Conservation (phyloP, 2,113 vertebrate species). For the Seriola dumerili region DNA sequence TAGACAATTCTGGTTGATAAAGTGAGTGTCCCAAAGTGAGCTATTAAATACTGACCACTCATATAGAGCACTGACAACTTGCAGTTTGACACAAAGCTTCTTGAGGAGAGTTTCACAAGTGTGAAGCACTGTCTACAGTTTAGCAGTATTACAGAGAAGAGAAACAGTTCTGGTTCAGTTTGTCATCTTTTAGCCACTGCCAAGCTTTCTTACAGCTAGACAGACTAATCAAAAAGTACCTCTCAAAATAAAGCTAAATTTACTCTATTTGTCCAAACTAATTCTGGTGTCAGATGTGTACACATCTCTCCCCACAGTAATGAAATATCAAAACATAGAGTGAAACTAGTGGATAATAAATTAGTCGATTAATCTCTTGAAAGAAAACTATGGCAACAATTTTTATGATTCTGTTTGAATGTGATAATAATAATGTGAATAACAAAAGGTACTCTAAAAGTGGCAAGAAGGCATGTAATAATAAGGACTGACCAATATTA, state of each 20-base stretch:
- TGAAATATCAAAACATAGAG: neutral
- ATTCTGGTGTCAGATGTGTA: neutral
- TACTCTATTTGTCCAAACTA: neutral
- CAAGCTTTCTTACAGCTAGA: neutral
- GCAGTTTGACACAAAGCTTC: constrained; percentile 5
- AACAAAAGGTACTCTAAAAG: neutral
- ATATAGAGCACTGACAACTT: neutral
- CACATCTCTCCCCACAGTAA: neutral
- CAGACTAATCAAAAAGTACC: neutral
- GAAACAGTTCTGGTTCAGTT: neutral
- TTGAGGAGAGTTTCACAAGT: neutral
- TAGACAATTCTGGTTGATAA: constrained; percentile 12
- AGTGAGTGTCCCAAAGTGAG: neutral
- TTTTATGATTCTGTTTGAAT: no score
- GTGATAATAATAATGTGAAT: neutral
- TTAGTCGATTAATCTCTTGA: no score
- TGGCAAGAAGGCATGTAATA: neutral
- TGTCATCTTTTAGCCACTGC: neutral
- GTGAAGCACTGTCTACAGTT: neutral
- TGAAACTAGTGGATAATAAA: no score
- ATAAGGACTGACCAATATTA: neutral
- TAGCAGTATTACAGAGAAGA: neutral
- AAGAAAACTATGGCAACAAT: no score
- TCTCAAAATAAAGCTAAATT: neutral
- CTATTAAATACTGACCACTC: neutral